phyloP scores from a whole-genome alignment of 2,113 vertebrate species.

The Serranochromis macrocephalus region DNA sequence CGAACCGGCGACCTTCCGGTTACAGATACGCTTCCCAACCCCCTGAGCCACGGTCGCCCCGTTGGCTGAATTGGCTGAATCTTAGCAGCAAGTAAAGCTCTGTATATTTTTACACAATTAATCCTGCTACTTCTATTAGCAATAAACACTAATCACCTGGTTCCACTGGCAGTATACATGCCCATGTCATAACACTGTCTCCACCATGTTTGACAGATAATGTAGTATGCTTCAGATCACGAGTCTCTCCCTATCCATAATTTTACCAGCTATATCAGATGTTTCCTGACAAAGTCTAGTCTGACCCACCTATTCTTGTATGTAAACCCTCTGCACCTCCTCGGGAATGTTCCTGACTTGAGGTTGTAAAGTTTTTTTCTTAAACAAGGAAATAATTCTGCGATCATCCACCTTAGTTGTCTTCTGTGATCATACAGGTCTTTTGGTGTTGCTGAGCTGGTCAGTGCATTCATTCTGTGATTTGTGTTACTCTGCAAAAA shows the following conservation, averaged over 20 bases:
- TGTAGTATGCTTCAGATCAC: neutral
- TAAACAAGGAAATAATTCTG: neutral
- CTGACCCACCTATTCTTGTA: neutral
- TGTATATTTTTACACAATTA: neutral
- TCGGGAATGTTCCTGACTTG: neutral
- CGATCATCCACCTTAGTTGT: neutral
- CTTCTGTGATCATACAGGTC: neutral
- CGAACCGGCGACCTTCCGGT: too few relatives aligned
- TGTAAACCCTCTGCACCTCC: neutral
- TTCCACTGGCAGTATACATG: neutral
- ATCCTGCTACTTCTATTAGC: neutral
- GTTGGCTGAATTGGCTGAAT: neutral
- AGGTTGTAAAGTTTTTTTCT: neutral
- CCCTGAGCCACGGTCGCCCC: too few relatives aligned
- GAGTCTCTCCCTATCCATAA: neutral
- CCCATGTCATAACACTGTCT: neutral
- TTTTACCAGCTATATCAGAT: neutral
- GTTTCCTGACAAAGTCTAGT: neutral
- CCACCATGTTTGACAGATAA: neutral
- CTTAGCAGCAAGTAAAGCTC: neutral
- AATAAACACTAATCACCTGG: neutral
- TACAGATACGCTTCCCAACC: too few relatives aligned
- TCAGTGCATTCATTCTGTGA: neutral
- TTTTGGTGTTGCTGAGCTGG: neutral
- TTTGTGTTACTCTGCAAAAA: neutral